phyloP scores from a whole-genome alignment of 1,140 invertebrate species.

The Acromyrmex heyeri region DNA sequence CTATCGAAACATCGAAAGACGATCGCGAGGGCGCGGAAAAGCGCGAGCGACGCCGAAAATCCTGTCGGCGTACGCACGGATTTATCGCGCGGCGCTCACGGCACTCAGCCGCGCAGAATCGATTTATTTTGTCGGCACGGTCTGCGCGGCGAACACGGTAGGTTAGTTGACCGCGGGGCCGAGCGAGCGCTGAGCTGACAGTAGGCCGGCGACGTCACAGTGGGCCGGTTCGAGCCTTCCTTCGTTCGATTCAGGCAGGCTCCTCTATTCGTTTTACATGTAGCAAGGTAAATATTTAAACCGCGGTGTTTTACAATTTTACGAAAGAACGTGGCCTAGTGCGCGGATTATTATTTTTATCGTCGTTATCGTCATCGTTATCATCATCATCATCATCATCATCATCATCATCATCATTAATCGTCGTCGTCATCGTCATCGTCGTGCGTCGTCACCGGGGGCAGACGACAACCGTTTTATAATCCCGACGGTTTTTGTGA shows the following conservation, averaged over 20 bases:
- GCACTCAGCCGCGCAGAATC: slow-evolving; percentile 57
- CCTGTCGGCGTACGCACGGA: slow-evolving; percentile 27
- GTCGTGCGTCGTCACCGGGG: slow-evolving; percentile 18
- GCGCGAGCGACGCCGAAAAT: slow-evolving; percentile 60
- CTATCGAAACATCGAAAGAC: slow-evolving; percentile 10
- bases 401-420: too few species aligned
- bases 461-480: slow-evolving; percentile 43
- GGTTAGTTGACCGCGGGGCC: slow-evolving; percentile 86
- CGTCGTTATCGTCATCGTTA: neutral
- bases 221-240: slow-evolving; percentile 87
- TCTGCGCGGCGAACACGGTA: slow-evolving; percentile 82
- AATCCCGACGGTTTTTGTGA: slow-evolving; percentile 27
- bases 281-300: slow-evolving; percentile 87
- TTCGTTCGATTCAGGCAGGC: slow-evolving; percentile 86
- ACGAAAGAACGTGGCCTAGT: slow-evolving; percentile 60
- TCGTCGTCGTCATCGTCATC: neutral
- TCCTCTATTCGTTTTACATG: slow-evolving; percentile 87
- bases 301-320: slow-evolving; percentile 67
- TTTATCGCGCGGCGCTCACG: slow-evolving; percentile 68
- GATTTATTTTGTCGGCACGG: slow-evolving; percentile 78
- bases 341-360: slow-evolving; percentile 52
- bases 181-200: slow-evolving; percentile 86
- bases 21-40: neutral
- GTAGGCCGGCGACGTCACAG: slow-evolving; percentile 88
- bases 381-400: neutral